phyloP scores from a whole-genome alignment of 2,888 invertebrate genomes.

The Trisateles emortualis region DNA sequence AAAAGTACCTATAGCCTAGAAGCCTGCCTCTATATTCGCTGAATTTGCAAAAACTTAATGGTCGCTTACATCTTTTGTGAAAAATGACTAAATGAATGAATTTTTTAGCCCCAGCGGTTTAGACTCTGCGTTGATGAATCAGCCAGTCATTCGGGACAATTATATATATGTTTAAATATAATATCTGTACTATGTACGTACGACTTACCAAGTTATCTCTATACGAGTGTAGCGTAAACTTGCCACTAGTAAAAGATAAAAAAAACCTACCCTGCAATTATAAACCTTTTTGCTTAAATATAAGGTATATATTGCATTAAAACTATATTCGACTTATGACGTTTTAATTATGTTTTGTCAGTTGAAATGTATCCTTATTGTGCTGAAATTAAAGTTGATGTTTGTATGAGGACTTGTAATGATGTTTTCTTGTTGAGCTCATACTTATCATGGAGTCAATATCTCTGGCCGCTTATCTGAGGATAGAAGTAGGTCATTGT shows the following conservation, averaged over 20 bases:
- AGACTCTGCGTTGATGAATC: too few relatives aligned
- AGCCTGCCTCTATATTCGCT: too few relatives aligned
- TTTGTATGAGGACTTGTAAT: neutral
- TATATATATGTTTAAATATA: slow-evolving; percentile 4
- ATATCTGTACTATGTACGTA: slow-evolving; percentile 10
- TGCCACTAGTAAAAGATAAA: neutral
- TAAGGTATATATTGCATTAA: neutral
- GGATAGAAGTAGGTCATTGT: slow-evolving; percentile 68
- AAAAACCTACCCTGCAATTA: neutral
- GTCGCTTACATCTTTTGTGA: too few relatives aligned
- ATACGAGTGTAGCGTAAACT: slow-evolving; percentile 14
- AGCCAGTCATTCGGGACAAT: too few relatives aligned
- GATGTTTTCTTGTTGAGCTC: slow-evolving; percentile 6
- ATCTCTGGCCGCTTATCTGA: slow-evolving; percentile 59
- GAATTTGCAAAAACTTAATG: too few relatives aligned
- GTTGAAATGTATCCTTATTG: neutral
- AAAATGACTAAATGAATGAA: too few relatives aligned
- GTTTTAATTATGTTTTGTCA: neutral
- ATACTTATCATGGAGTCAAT: slow-evolving; percentile 62
- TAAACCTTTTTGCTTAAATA: neutral
- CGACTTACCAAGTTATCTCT: slow-evolving; percentile 43
- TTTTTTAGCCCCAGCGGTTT: too few relatives aligned
- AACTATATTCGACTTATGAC: neutral
- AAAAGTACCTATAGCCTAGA: too few relatives aligned
- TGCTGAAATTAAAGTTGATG: neutral